Evolutionary conservation across 2,888 invertebrate genomes (phyloP).

Genomic region (Podotricha telesiphe): DNA sequence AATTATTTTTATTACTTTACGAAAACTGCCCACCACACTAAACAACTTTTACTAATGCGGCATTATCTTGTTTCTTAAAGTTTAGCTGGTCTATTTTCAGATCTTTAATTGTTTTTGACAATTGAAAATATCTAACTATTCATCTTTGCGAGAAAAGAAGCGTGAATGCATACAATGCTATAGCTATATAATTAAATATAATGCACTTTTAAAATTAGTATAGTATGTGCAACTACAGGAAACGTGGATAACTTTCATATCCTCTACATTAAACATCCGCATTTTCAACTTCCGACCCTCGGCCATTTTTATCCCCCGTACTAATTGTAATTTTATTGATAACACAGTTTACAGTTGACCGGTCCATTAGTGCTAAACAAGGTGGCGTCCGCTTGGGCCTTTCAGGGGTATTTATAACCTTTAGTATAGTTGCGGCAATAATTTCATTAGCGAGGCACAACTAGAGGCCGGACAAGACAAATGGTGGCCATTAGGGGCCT

Average conservation of each 20-base stretch:
- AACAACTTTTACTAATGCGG: too few species aligned
- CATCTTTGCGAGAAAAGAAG: too few species aligned
- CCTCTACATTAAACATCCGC: slow-evolving; percentile 57
- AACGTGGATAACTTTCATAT: slow-evolving; percentile 56
- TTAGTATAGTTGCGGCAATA: slow-evolving; percentile 83
- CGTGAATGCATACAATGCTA: too few species aligned
- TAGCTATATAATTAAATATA: too few species aligned
- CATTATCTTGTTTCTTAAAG: too few species aligned
- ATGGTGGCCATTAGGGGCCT: slow-evolving; percentile 83
- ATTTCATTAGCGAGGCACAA: slow-evolving; percentile 84
- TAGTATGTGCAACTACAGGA: slow-evolving; percentile 27
- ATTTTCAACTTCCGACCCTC: slow-evolving; percentile 74
- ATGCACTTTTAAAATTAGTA: background rate
- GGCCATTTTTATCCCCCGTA: slow-evolving; percentile 73
- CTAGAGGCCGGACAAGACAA: slow-evolving; percentile 84
- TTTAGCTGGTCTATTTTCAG: too few species aligned
- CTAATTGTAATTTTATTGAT: slow-evolving; percentile 84
- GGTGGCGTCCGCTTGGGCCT: slow-evolving; percentile 77
- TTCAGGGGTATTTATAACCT: slow-evolving; percentile 81
- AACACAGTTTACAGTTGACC: slow-evolving; percentile 84
- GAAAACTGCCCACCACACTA: too few species aligned
- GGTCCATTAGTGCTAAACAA: slow-evolving; percentile 82
- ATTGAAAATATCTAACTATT: too few species aligned
- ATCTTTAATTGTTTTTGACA: too few species aligned
- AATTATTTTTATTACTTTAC: too few species aligned